phyloP scores from a whole-genome alignment of 1,140 invertebrate species.

The Melipona quadrifasciata region DNA sequence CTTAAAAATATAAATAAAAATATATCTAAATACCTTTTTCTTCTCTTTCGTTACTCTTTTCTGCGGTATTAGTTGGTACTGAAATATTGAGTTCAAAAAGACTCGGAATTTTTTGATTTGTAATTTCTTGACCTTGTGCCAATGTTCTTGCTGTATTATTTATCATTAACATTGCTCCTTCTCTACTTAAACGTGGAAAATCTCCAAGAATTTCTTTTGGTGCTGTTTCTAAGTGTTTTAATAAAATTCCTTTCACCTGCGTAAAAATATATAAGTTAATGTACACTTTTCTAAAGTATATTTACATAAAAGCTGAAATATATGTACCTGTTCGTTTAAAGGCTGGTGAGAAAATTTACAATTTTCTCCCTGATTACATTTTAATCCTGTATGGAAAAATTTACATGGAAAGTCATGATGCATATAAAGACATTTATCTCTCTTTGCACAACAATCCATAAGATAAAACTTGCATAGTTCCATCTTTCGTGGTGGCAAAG shows the following conservation, averaged over 20 bases:
- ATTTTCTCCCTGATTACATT: slow-evolving; percentile 89
- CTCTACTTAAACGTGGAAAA: slow-evolving; percentile 90
- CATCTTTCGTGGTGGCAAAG: slow-evolving; percentile 91
- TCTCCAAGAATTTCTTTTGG: slow-evolving; percentile 95
- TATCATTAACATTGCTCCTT: slow-evolving; percentile 88
- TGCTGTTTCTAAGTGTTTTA: slow-evolving; percentile 93
- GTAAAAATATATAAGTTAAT: neutral
- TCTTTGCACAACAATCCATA: slow-evolving; percentile 97
- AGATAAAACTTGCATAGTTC: slow-evolving; percentile 98
- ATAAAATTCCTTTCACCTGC: slow-evolving; percentile 79
- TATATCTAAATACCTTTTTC: slow-evolving; percentile 69
- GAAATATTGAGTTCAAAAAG: slow-evolving; percentile 76
- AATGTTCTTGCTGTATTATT: slow-evolving; percentile 86
- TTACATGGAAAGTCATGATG: slow-evolving; percentile 99
- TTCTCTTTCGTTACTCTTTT: slow-evolving; percentile 72
- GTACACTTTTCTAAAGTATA: slow-evolving; percentile 74
- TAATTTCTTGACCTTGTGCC: slow-evolving; percentile 78
- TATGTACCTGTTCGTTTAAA: slow-evolving; percentile 84
- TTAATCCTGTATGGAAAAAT: slow-evolving; percentile 96
- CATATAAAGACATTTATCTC: slow-evolving; percentile 97
- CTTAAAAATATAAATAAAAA: slow-evolving; percentile 17
- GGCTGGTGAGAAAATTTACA: slow-evolving; percentile 97
- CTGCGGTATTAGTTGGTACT: slow-evolving; percentile 60
- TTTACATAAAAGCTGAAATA: neutral
- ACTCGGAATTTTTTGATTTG: slow-evolving; percentile 78